Conservation (phyloP, 2,888 invertebrate species). For the Cataglyphis cursor region DNA sequence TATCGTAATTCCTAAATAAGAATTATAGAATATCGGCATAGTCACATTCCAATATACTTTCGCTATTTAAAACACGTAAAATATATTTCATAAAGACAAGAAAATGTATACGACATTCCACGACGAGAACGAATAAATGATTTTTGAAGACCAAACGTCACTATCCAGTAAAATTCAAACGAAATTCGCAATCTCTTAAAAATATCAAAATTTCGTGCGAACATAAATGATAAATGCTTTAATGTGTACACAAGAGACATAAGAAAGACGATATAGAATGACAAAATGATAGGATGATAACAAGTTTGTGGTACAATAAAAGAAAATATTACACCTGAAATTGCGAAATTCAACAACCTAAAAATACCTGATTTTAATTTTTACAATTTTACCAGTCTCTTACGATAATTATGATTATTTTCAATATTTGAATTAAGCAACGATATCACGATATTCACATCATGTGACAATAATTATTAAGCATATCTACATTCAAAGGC, state of each 20-base stretch:
- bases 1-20: constrained; percentile 7
- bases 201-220: background rate
- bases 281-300: background rate
- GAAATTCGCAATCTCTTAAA: constrained; percentile 6
- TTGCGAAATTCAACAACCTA: background rate
- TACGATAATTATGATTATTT: constrained; percentile 27
- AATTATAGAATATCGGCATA: background rate
- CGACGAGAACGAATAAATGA: background rate
- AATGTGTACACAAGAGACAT: background rate
- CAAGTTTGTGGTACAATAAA: background rate
- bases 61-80: constrained; percentile 1
- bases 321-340: background rate
- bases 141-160: background rate
- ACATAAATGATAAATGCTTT: background rate
- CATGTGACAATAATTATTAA: constrained; percentile 33
- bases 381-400: constrained; percentile 7
- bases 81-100: background rate
- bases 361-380: constrained; percentile 15
- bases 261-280: background rate
- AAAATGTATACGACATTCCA: constrained; percentile 24
- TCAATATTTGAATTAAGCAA: constrained; percentile 24
- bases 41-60: background rate
- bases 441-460: constrained; percentile 30
- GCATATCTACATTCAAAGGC: constrained; percentile 30
- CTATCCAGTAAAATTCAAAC: constrained; percentile 7